Percentiles rank a stretch among this genome's conserved stretches.
These are phyloP conservation scores for Montipora capricornis DNA, from an alignment of 64 coral and sea anemone species.

Conservation along the genomic window DNA sequence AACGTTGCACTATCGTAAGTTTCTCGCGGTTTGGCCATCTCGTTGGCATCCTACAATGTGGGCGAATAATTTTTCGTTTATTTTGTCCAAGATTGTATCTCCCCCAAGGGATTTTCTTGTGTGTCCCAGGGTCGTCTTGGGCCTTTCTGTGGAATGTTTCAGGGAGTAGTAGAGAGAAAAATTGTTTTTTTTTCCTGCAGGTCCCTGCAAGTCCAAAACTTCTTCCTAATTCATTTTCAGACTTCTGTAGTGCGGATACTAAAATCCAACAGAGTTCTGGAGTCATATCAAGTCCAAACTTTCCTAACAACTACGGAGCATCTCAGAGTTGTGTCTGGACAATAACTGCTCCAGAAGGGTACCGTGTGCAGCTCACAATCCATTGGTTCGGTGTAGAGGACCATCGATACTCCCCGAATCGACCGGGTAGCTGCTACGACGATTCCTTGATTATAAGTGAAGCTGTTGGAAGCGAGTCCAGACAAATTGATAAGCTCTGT, in stretches of 20 bases:
- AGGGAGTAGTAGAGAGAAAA: too few species aligned
- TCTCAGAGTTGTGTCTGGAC: background rate
- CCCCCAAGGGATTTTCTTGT: too few species aligned
- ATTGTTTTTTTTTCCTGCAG: too few species aligned
- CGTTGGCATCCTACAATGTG: too few species aligned
- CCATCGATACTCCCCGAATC: background rate
- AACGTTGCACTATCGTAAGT: too few species aligned
- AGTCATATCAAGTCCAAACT: slow-evolving; percentile 14
- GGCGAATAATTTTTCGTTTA: too few species aligned
- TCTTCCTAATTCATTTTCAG: background rate
- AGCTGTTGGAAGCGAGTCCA: background rate
- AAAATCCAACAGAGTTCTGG: background rate
- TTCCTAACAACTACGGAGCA: slow-evolving; percentile 22
- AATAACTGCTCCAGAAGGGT: background rate
- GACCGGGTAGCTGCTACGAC: background rate
- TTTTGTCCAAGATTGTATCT: too few species aligned
- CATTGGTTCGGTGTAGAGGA: slow-evolving; percentile 32
- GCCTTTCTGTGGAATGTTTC: too few species aligned
- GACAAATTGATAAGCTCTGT: background rate
- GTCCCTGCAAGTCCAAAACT: background rate
- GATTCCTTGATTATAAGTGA: background rate
- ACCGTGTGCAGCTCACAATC: slow-evolving; percentile 8
- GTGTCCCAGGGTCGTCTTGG: too few species aligned
- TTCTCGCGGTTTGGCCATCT: too few species aligned
- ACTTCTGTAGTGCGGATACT: background rate